Conservation (phyloP, 2,888 invertebrate genomes). For the Melieria crassipennis region DNA sequence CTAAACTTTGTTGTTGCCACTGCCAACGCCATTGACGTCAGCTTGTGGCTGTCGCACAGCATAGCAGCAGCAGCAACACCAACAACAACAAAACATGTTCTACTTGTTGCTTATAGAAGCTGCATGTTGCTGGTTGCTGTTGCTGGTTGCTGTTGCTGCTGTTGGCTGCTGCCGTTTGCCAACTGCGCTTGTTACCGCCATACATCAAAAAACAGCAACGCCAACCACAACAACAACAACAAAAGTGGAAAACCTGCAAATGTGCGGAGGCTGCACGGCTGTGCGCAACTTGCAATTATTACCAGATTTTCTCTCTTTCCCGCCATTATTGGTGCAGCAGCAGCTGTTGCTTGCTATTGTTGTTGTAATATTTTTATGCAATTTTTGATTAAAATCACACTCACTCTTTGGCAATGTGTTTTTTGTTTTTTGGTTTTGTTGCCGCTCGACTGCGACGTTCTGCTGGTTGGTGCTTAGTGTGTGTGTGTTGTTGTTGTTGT, state of each 20-base stretch:
- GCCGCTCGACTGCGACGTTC: slow-evolving; percentile 6
- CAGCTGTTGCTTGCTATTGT: slow-evolving; percentile 11
- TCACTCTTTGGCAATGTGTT: slow-evolving; percentile 11
- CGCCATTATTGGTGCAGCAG: neutral
- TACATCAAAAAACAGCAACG: slow-evolving; percentile 17
- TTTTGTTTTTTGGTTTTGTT: slow-evolving; percentile 12
- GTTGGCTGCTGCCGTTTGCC: neutral
- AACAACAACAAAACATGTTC: slow-evolving; percentile 21
- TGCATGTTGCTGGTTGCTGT: neutral
- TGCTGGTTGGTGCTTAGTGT: neutral
- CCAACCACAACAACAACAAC: slow-evolving; percentile 8
- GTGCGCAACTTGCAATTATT: slow-evolving; percentile 33
- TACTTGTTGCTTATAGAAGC: neutral
- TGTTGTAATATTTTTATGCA: slow-evolving; percentile 30
- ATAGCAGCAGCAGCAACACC: slow-evolving; percentile 17
- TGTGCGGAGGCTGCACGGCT: slow-evolving; percentile 11
- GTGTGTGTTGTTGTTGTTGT: neutral
- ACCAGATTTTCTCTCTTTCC: slow-evolving; percentile 17
- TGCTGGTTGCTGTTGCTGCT: neutral
- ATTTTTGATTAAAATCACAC: slow-evolving; percentile 31
- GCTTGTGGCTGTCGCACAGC: neutral
- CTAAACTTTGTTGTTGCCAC: slow-evolving; percentile 6
- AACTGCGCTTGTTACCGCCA: slow-evolving; percentile 4
- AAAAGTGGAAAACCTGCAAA: slow-evolving; percentile 15
- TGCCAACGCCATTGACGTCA: slow-evolving; percentile 22